Base-by-base conservation (phyloP, 2,113 vertebrate species). In the Apus apus region DNA sequence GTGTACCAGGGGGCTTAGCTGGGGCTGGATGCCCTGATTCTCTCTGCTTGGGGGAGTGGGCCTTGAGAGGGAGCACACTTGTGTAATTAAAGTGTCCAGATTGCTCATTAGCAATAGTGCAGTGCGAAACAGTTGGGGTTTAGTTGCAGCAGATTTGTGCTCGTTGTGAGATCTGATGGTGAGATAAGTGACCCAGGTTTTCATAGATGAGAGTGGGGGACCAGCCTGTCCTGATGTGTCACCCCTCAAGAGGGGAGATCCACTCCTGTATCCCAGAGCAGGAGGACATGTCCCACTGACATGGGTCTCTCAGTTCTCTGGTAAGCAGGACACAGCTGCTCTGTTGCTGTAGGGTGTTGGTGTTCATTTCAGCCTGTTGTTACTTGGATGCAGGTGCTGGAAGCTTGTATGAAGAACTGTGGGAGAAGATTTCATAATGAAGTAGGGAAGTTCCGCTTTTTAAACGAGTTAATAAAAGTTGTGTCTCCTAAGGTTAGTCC, bases 351-450 rank as follows among this genome's bases (percentile, higher is more conserved):
- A 22, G 51, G 21, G 34, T 38, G 87, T 36, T 84, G 68, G 30
- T 75, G 66, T 68, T 84, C 6, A 10, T 68, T 85, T 89, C 92
- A 92, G 48, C 25, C 25, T 40, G 3, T n/a, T 80, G 25, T 87
- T 94, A 4, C 48, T 91, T 95, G 82, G 73, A 95, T 93, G 13
- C 88, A 99, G 99, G 99, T 99, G 73, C 98, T 99, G 43, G 99
- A 99, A 96, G 99, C 99, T 50, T 99, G 99, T 72, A 99, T 99
- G 99, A 99, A 99, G 98, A 99, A 99, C 74, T 99, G 99, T 61
- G 99, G 99, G 64, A 97, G 97, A 95, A 97, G 99, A 76, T 99
- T 99, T 97, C 99, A 99, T 94, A 99, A 98, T 5, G 99, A 99
- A 98, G 98, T 99, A 57, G 99, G 99, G 8, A 99, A 99, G 96